phyloP scores from a whole-genome alignment of 2,888 invertebrate genomes.

The Neoscelio sp. region DNA sequence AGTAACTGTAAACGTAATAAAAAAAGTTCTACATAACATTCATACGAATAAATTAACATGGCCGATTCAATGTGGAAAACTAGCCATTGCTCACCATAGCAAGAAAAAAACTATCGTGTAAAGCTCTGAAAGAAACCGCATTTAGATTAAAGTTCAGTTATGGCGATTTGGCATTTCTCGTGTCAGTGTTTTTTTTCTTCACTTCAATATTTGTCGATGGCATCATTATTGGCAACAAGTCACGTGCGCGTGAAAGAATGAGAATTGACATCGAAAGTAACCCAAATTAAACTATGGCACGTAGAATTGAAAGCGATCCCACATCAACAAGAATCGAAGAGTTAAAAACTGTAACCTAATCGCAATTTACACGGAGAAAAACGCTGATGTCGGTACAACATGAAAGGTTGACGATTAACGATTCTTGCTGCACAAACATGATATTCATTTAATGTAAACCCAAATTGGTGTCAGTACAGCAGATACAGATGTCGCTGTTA shows the following conservation, averaged over 20 bases:
- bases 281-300: conserved; percentile 63
- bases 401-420: no score
- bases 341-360: conserved; percentile 9
- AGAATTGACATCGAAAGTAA: conserved; percentile 12
- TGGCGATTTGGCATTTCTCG: conserved; percentile 62
- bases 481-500: no score
- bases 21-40: conserved; percentile 65
- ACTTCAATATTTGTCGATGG: conserved; percentile 41
- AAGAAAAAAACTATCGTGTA: conserved; percentile 53
- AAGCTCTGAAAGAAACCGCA: conserved; percentile 46
- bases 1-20: conserved; percentile 69
- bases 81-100: conserved; percentile 56
- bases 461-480: no score
- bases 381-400: no score
- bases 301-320: background rate
- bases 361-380: no score
- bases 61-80: conserved; percentile 73
- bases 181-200: conserved; percentile 42
- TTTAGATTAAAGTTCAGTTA: conserved; percentile 38
- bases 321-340: background rate
- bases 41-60: conserved; percentile 74
- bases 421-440: no score
- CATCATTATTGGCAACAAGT: conserved; percentile 59
- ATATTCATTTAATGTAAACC: no score
- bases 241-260: conserved; percentile 41